A percentile compares a stretch with the other conserved stretches of the same genome.
These are phyloP conservation scores for Steinernema khuongi DNA, from an alignment of 1,140 invertebrate genomes.

Conservation along the genomic window DNA sequence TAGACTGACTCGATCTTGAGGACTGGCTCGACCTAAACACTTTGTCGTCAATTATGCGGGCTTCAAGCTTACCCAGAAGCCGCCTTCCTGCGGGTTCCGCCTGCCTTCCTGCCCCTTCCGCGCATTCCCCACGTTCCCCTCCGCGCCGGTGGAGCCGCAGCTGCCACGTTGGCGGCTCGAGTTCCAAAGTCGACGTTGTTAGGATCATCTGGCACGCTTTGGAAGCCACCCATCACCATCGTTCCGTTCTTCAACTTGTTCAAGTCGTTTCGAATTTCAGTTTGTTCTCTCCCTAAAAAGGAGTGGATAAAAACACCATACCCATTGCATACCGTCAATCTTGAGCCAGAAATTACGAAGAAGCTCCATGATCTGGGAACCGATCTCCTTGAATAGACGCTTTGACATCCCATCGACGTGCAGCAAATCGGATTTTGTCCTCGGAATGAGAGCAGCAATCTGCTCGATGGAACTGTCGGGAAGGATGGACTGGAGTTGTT, in stretches of 20 bases:
- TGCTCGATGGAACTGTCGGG: neutral
- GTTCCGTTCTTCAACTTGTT: conserved; percentile 32
- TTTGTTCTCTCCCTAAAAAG: conserved; percentile 24
- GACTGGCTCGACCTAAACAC: too few species aligned
- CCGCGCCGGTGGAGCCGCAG: neutral
- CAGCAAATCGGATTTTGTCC: conserved; percentile 47
- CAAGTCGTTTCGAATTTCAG: conserved; percentile 30
- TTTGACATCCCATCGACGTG: conserved; percentile 46
- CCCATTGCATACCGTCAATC: conserved; percentile 28
- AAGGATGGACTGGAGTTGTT: neutral
- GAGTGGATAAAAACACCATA: neutral
- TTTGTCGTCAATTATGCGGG: too few species aligned
- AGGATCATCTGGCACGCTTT: neutral
- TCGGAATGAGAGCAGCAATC: conserved; percentile 45
- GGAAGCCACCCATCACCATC: conserved; percentile 30
- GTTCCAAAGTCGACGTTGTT: neutral
- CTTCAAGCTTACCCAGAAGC: neutral
- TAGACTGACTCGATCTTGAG: too few species aligned
- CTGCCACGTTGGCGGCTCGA: neutral
- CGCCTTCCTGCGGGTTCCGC: neutral
- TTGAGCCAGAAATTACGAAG: conserved; percentile 35
- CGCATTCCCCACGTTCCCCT: neutral
- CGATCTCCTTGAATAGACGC: conserved; percentile 25
- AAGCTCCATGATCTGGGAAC: conserved; percentile 29
- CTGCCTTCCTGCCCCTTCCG: neutral